Conservation (phyloP, 2,888 invertebrate genomes). For the Lycocerus yunnanus region DNA sequence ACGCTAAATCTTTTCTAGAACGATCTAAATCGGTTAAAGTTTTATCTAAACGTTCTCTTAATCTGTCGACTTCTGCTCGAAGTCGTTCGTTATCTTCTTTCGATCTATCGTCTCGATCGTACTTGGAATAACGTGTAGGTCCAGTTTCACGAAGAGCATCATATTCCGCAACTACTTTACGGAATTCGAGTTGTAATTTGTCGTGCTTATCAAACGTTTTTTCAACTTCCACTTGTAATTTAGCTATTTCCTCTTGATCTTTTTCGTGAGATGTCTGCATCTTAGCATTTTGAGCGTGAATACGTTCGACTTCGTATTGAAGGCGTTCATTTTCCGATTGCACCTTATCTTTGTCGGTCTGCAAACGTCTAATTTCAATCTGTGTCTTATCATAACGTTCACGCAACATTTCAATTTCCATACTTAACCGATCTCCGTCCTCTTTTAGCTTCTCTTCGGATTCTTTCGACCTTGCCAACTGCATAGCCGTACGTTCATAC, state of each 20-base stretch:
- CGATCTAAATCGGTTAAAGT: constrained; percentile 79
- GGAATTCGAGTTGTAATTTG: constrained; percentile 78
- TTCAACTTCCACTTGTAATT: constrained; percentile 85
- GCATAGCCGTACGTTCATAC: constrained; percentile 85
- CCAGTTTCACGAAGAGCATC: constrained; percentile 80
- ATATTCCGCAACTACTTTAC: constrained; percentile 79
- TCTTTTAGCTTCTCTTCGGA: constrained; percentile 90
- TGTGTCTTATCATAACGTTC: constrained; percentile 89
- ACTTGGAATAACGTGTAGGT: constrained; percentile 74
- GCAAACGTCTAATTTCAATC: constrained; percentile 79
- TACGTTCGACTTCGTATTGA: constrained; percentile 84
- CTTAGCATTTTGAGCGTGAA: constrained; percentile 85
- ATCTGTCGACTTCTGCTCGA: constrained; percentile 79
- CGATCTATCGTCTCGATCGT: constrained; percentile 69
- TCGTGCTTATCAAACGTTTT: constrained; percentile 92
- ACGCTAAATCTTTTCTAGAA: constrained; percentile 75
- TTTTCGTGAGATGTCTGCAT: constrained; percentile 85
- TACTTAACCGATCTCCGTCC: constrained; percentile 74
- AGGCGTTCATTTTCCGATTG: constrained; percentile 82
- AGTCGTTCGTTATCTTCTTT: constrained; percentile 79
- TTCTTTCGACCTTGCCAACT: constrained; percentile 84
- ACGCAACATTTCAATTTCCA: constrained; percentile 85
- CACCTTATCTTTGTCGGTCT: constrained; percentile 84
- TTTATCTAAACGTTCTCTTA: constrained; percentile 80
- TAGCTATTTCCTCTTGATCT: constrained; percentile 85